Evolutionary conservation across 2,113 vertebrate genomes (phyloP), one percentile per base, ranked within the genome.

Genomic region (Callithrix jacchus): DNA sequence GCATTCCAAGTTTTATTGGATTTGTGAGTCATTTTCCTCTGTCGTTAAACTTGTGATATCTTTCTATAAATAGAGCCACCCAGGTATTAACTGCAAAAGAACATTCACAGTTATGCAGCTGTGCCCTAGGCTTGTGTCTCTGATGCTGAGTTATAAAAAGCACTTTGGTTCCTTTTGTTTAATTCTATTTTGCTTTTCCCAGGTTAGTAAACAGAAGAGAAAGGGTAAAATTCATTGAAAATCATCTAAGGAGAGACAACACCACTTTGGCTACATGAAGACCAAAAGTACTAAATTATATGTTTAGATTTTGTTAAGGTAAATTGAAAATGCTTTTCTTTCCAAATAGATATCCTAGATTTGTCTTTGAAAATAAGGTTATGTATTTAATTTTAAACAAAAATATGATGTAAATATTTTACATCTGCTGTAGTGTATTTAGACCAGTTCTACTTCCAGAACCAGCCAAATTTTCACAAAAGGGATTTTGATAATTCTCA

Each of bases 1-100:
- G 66, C 97, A 98, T 98, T 98, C 97, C 97, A 99, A 98, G 98
- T 99, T 98, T 99, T 99, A 98, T 99, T 99, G 98, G 98, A 98
- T 98, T 97, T 97, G 93, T 98, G 98, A 97, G 96, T 93, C 95
- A 98, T 98, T 97, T 98, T 98, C 92, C 89, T 98, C 90, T 96
- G 97, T 96, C 96, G 98, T 98, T 98, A 98, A 98, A 98, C 95
- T 97, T 97, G 94, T 80, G 97, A 97, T 98, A 85, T 90, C 95
- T 97, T 98, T 97, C 98, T 96, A 96, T 98, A 97, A 98, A 97
- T 98, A 96, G 56, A 97, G 97, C 83, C 94, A 42, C 77, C 49
- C 94, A 95, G 66, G 73, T 98, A 89, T 95, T 97, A 98, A 87
- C 89, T 94, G 73, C 80, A 97, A 97, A 98, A 92, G 87, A 97